phyloP scores from a whole-genome alignment of 1,140 invertebrate species.

The Thereuonema tuberculata region DNA sequence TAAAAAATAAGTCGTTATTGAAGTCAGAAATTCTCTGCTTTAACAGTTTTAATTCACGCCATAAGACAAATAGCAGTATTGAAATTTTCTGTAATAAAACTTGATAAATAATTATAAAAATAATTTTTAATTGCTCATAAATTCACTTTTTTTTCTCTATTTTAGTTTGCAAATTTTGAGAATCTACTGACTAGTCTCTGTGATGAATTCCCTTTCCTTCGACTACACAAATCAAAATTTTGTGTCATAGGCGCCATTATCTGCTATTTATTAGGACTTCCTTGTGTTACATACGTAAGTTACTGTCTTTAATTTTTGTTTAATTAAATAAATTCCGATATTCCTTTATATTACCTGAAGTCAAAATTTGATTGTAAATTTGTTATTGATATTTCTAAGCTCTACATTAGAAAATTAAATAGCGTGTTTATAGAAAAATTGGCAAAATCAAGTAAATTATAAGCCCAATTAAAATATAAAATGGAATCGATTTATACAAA shows the following conservation, averaged over 20 bases:
- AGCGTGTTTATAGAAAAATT: too few relatives aligned
- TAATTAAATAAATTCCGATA: too few relatives aligned
- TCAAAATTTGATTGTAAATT: not conserved
- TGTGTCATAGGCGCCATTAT: conserved; percentile 49
- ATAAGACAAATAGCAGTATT: not conserved
- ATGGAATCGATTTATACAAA: too few relatives aligned
- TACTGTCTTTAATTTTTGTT: conserved; percentile 18
- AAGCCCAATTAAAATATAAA: too few relatives aligned
- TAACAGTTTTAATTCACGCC: too few relatives aligned
- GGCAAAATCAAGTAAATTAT: too few relatives aligned
- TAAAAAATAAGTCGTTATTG: too few relatives aligned
- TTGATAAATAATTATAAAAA: not conserved
- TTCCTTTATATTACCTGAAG: too few relatives aligned
- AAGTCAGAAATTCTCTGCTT: too few relatives aligned
- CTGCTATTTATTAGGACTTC: conserved; percentile 56
- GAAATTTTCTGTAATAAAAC: not conserved
- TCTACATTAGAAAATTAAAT: too few relatives aligned
- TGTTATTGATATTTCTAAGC: not conserved
- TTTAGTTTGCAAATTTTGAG: conserved; percentile 65
- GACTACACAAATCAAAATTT: conserved; percentile 55
- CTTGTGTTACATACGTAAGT: conserved; percentile 57
- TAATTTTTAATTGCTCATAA: not conserved
- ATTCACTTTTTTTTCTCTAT: conserved; percentile 6
- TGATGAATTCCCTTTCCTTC: conserved; percentile 54
- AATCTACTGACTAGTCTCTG: conserved; percentile 64